Evolutionary conservation across 1,140 invertebrate genomes (phyloP).

Genomic region (Spodoptera frugiperda): DNA sequence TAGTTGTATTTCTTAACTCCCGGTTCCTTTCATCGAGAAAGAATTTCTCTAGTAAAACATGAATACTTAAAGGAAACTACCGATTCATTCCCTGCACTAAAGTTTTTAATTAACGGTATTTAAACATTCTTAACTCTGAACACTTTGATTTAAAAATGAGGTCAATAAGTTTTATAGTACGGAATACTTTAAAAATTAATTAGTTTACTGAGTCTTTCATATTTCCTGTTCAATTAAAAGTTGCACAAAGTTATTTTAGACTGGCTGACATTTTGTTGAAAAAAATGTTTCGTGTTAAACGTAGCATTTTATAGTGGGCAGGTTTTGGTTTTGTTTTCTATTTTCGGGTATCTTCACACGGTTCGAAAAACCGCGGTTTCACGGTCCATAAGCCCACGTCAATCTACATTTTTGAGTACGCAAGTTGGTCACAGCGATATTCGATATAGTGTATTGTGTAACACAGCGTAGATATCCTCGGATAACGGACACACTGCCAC

Average conservation of each 20-base stretch:
- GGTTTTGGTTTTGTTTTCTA: slow-evolving; percentile 11
- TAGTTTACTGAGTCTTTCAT: slow-evolving; percentile 30
- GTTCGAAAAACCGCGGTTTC: slow-evolving; percentile 62
- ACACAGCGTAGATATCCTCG: slow-evolving; percentile 64
- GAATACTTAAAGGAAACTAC: slow-evolving; percentile 29
- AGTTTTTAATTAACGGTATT: slow-evolving; percentile 37
- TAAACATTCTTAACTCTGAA: slow-evolving; percentile 28
- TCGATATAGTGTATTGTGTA: slow-evolving; percentile 63
- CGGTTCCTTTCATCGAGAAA: background rate
- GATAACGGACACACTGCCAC: slow-evolving; percentile 70
- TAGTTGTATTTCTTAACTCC: background rate
- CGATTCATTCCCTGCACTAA: slow-evolving; percentile 28
- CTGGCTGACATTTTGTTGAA: slow-evolving; percentile 15
- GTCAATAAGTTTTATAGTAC: slow-evolving; percentile 36
- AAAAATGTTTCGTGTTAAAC: slow-evolving; percentile 12
- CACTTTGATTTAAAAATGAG: slow-evolving; percentile 37
- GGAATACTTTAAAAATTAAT: slow-evolving; percentile 36
- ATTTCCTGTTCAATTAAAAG: slow-evolving; percentile 38
- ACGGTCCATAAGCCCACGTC: slow-evolving; percentile 64
- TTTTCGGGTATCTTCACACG: slow-evolving; percentile 48
- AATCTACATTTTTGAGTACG: slow-evolving; percentile 62
- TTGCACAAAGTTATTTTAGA: background rate
- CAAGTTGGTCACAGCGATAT: slow-evolving; percentile 58
- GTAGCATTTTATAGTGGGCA: background rate
- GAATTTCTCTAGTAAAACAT: slow-evolving; percentile 18